These are phyloP conservation scores for Epiblema foenella DNA, from an alignment of 2,888 invertebrate genomes.

Conservation along the genomic window DNA sequence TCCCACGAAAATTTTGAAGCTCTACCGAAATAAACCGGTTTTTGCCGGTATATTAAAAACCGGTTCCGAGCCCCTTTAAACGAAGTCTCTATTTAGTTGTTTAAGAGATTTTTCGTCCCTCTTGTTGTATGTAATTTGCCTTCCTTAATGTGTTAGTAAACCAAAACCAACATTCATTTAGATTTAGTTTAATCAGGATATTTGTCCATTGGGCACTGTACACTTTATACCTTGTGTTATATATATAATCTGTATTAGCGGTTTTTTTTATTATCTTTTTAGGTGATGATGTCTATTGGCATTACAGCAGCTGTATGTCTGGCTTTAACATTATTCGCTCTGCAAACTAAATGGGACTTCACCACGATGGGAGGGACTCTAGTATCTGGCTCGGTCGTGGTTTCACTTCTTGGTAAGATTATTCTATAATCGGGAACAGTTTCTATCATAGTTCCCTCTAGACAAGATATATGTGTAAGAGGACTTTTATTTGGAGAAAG, in stretches of 20 bases:
- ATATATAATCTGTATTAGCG: background rate
- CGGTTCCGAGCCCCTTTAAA: too few relatives aligned
- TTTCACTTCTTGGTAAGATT: conserved; percentile 89
- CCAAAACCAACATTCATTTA: too few relatives aligned
- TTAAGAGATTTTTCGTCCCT: too few relatives aligned
- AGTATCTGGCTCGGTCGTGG: conserved; percentile 89
- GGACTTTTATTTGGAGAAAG: background rate
- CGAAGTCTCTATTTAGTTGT: too few relatives aligned
- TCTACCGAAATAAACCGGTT: too few relatives aligned
- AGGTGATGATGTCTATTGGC: conserved; percentile 94
- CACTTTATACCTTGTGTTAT: too few relatives aligned
- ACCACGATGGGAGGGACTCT: conserved; percentile 91
- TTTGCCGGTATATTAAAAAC: too few relatives aligned
- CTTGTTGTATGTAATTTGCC: too few relatives aligned
- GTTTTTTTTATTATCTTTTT: conserved; percentile 49
- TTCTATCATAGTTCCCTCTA: background rate
- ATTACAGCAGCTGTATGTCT: conserved; percentile 94
- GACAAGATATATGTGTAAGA: background rate
- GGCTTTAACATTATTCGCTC: conserved; percentile 94
- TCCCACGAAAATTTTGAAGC: too few relatives aligned
- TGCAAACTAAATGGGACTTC: conserved; percentile 96
- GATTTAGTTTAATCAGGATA: too few relatives aligned
- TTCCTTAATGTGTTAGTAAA: too few relatives aligned
- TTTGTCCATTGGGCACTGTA: too few relatives aligned
- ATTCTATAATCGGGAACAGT: conserved; percentile 64